Base-by-base conservation (phyloP, 1,140 invertebrate genomes). In the Heliconius hewitsoni region DNA sequence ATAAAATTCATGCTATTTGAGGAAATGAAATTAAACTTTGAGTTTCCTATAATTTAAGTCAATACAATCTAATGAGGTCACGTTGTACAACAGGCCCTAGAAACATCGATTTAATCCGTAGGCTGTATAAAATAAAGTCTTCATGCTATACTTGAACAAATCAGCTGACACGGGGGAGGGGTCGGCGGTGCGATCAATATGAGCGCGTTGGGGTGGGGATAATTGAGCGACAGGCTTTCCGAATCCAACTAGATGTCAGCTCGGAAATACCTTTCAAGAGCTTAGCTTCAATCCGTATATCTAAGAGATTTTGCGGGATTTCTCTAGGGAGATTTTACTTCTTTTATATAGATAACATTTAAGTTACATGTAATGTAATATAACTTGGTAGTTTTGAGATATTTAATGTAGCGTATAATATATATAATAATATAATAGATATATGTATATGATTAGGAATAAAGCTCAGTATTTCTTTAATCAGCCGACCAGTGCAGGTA, bases 101-200 rank as follows among this genome's bases (percentile, higher is more conserved):
- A 80, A 74, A 79, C 76, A 72, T 75, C 74, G 74, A 18, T 73
- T 46, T 74, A 46, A 73, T 57, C 57, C 55, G 27, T 39, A 66
- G 60, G 60, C 60, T 66, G 30, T 78, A 81, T 73, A 74, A 66
- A 76, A 77, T 75, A 71, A 55, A 78, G 66, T 73, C 18, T 66
- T 34, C 60, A 23, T 71, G 37, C 27, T 66, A 66, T 30, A 66
- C 73, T 71, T 72, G 52, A 71, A 73, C 42, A 42, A 79, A 80
- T 81, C 79, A 81, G 77, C 79, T 81, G 81, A 78, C 74, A 71
- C 78, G 30, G 75, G 60, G 81, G 72, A 16, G 52, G 23, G 37
- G 55, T 37, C 73, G 70, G 57, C 42, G 23, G 55, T 37, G 73
- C 84, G 84, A 85, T 85, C 84, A 76, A 85, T 83, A 83, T 77